These are phyloP conservation scores for Gymnoscopelus microlampas DNA, from an alignment of 2,797 vertebrate species.

Conservation along the genomic window DNA sequence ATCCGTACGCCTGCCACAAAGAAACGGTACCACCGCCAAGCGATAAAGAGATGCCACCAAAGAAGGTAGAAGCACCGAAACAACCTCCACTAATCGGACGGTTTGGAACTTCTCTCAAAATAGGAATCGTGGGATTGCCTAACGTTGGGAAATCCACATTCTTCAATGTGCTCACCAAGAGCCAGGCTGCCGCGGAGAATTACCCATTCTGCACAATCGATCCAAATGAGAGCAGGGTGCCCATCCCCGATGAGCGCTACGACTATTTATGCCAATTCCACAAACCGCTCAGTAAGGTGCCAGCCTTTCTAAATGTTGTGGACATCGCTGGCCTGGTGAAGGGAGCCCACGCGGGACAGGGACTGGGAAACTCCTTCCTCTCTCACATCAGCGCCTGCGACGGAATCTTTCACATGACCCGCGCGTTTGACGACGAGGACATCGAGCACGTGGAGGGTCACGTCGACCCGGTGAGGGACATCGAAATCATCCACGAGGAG, in stretches of 20 bases:
- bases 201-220: slow-evolving; percentile 99
- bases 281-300: slow-evolving; percentile 97
- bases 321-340: slow-evolving; percentile 98
- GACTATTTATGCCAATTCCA: slow-evolving; percentile 95
- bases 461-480: slow-evolving; percentile 92
- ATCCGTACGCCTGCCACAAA: too few relatives aligned
- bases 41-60: slow-evolving; percentile 91
- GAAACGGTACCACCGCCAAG: too few relatives aligned
- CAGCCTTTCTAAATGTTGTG: slow-evolving; percentile 96
- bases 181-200: slow-evolving; percentile 94
- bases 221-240: slow-evolving; percentile 97
- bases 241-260: slow-evolving; percentile 94
- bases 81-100: slow-evolving; percentile 90
- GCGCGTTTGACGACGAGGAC: slow-evolving; percentile 98
- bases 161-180: slow-evolving; percentile 98
- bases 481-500: slow-evolving; percentile 90
- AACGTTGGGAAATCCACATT: slow-evolving; percentile 99
- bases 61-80: slow-evolving; percentile 93
- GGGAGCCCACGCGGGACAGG: slow-evolving; percentile 94
- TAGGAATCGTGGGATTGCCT: slow-evolving; percentile 97
- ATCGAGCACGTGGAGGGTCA: slow-evolving; percentile 97
- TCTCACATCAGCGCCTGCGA: slow-evolving; percentile 98
- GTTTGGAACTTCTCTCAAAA: slow-evolving; percentile 96
- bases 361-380: slow-evolving; percentile 96
- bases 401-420: slow-evolving; percentile 95